Conservation (phyloP, 2,888 invertebrate genomes). For the Branchinecta sandiegonensis region DNA sequence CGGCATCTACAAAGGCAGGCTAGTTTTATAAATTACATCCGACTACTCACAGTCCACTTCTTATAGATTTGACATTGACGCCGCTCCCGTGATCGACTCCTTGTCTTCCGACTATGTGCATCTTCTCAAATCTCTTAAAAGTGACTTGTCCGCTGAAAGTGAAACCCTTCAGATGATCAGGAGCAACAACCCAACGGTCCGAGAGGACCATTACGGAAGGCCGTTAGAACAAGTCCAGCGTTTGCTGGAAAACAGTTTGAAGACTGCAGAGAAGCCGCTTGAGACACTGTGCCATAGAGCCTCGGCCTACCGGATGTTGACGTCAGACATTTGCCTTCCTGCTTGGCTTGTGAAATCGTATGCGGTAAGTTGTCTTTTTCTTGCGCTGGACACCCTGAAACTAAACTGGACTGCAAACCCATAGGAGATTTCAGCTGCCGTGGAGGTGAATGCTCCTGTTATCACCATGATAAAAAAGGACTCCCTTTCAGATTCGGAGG, state of each 20-base stretch:
- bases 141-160: neutral
- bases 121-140: neutral
- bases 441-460: too few species aligned
- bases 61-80: neutral
- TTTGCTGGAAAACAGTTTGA: neutral
- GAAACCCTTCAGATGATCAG: conserved; percentile 9
- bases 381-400: neutral
- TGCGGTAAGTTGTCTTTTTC: conserved; percentile 2
- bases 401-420: too few species aligned
- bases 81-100: neutral
- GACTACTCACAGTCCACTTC: too few species aligned
- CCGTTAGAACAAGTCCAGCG: neutral
- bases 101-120: neutral
- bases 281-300: neutral
- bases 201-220: neutral
- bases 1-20: too few species aligned
- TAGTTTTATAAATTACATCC: too few species aligned
- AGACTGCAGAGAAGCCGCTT: neutral
- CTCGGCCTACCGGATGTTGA: neutral
- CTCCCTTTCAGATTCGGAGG: too few species aligned
- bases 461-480: too few species aligned
- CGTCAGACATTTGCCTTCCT: neutral
- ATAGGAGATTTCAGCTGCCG: too few species aligned
- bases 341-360: neutral
- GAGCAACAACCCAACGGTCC: neutral